Percentiles rank a stretch among this genome's conserved stretches.
These are phyloP conservation scores for Poeciliopsis turrubarensis DNA, from an alignment of 2,113 vertebrate genomes.

Conservation along the genomic window DNA sequence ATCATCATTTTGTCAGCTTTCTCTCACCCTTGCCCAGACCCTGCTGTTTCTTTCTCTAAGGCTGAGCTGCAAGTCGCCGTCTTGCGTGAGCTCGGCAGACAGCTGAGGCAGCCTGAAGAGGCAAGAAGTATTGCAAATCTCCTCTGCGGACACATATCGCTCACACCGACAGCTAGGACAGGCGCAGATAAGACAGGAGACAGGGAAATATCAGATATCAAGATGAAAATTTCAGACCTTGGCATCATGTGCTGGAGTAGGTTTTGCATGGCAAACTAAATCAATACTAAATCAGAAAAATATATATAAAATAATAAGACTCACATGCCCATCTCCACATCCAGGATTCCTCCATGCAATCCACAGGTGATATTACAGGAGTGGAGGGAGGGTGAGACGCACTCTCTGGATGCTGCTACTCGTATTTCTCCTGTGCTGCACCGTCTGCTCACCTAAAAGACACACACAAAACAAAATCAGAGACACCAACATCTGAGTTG, in stretches of 20 bases:
- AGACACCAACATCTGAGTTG: neutral
- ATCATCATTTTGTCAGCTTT: slow-evolving; percentile 18
- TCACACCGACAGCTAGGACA: slow-evolving; percentile 85
- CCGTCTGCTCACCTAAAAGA: slow-evolving; percentile 81
- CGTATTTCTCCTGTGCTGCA: slow-evolving; percentile 83
- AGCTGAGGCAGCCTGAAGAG: slow-evolving; percentile 81
- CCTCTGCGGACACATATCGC: slow-evolving; percentile 86
- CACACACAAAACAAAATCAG: neutral
- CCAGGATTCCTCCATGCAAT: slow-evolving; percentile 80
- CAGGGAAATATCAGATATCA: slow-evolving; percentile 8
- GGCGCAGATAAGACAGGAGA: slow-evolving; percentile 13
- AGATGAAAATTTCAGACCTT: neutral
- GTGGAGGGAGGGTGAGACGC: slow-evolving; percentile 76
- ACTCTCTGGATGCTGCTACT: slow-evolving; percentile 84
- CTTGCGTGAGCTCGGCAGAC: slow-evolving; percentile 74
- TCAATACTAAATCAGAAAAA: neutral
- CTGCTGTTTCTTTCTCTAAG: slow-evolving; percentile 64
- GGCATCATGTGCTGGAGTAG: neutral
- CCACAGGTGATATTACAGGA: slow-evolving; percentile 84
- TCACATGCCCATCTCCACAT: slow-evolving; percentile 89
- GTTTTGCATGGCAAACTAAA: neutral
- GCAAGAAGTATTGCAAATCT: slow-evolving; percentile 88
- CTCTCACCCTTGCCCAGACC: slow-evolving; percentile 60
- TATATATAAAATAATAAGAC: slow-evolving; percentile 26
- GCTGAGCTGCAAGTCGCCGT: slow-evolving; percentile 81